phyloP scores from a whole-genome alignment of 35 echinoderm and acorn worm genomes.

The Apostichopus japonicus region DNA sequence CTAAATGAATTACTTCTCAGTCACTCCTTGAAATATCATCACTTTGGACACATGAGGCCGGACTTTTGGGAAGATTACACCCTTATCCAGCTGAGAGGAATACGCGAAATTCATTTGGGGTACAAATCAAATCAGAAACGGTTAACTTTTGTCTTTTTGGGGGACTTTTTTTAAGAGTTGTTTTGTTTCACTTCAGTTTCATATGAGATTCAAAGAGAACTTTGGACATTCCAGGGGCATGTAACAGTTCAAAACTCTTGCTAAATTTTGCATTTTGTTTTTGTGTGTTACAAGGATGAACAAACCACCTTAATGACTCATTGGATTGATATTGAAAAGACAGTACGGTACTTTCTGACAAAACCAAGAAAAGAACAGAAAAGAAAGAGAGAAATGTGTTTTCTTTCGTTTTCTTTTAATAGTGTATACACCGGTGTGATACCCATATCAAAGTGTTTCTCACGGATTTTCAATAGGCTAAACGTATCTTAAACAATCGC shows the following conservation, averaged over 20 bases:
- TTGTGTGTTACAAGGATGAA: too few species aligned
- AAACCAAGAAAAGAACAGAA: neutral
- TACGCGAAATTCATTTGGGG: neutral
- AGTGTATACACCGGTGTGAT: neutral
- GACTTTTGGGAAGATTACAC: conserved; percentile 34
- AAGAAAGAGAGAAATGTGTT: neutral
- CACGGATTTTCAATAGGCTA: conserved; percentile 24
- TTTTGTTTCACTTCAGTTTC: neutral
- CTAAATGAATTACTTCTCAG: conserved; percentile 2
- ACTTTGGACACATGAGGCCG: conserved; percentile 43
- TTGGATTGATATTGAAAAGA: too few species aligned
- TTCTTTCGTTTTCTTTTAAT: neutral
- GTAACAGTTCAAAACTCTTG: too few species aligned
- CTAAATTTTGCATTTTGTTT: too few species aligned
- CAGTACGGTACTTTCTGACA: too few species aligned
- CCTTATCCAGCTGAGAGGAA: conserved; percentile 25
- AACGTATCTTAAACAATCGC: conserved; percentile 36
- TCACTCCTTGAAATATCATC: conserved; percentile 32
- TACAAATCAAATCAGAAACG: conserved; percentile 22
- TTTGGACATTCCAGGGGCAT: neutral
- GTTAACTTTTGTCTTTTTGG: neutral
- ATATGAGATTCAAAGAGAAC: neutral
- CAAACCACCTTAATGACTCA: too few species aligned
- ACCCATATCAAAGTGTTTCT: neutral
- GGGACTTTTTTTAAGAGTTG: neutral